phyloP scores from a whole-genome alignment of 2,113 vertebrate species.

The Channa argus region DNA sequence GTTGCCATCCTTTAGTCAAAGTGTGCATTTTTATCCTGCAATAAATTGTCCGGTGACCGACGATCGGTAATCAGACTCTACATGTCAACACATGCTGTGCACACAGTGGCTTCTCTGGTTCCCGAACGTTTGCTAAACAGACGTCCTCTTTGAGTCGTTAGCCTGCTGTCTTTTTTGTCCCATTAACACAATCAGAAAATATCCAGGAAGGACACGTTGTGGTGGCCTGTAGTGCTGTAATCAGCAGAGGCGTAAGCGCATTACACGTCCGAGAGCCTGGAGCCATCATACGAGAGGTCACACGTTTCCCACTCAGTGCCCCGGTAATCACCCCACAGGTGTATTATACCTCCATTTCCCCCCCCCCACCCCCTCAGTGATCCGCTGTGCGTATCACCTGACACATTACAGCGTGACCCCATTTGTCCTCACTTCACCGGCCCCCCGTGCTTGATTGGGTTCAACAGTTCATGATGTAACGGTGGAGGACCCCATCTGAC shows the following conservation, averaged over 20 bases:
- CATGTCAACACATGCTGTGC: no score
- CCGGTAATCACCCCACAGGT: slow-evolving; percentile 61
- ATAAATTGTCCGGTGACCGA: no score
- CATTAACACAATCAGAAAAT: background rate
- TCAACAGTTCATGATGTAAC: slow-evolving; percentile 76
- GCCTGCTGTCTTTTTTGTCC: background rate
- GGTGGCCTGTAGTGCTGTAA: background rate
- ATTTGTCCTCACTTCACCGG: slow-evolving; percentile 61
- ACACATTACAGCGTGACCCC: slow-evolving; percentile 65
- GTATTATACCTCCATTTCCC: slow-evolving; percentile 62
- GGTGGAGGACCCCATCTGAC: slow-evolving; percentile 65
- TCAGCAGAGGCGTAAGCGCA: slow-evolving; percentile 21
- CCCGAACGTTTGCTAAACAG: background rate
- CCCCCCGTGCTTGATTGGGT: slow-evolving; percentile 72
- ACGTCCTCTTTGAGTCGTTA: background rate
- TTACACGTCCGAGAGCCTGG: slow-evolving; percentile 17
- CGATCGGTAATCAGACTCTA: no score
- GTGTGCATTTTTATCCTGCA: no score
- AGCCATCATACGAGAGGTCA: slow-evolving; percentile 24
- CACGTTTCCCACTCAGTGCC: slow-evolving; percentile 20
- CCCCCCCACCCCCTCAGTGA: slow-evolving; percentile 29
- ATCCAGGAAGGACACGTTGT: background rate
- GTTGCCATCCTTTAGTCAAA: background rate
- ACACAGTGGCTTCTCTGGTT: background rate
- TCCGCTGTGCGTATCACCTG: slow-evolving; percentile 50